Percentiles rank a stretch among this genome's conserved stretches.
These are phyloP conservation scores for Ictalurus furcatus DNA, from an alignment of 2,113 vertebrate species.

Conservation along the genomic window DNA sequence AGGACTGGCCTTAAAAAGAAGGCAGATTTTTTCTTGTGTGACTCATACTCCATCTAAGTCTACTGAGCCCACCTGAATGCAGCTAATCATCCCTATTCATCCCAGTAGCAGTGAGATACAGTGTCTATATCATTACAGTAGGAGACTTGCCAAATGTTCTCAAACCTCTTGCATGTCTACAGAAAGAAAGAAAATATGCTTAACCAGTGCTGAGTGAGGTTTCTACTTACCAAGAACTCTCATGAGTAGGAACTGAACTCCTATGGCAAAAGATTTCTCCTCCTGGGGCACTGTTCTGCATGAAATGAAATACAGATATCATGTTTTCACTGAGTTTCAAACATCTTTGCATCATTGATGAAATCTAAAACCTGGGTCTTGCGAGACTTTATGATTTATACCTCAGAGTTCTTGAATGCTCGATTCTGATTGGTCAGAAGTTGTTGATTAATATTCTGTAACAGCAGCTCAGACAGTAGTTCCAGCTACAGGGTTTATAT, in stretches of 20 bases:
- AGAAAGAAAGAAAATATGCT: background rate
- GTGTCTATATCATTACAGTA: background rate
- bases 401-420: too few relatives aligned
- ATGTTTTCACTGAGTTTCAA: background rate
- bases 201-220: background rate
- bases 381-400: background rate
- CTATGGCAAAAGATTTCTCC: slow-evolving; percentile 94
- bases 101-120: background rate
- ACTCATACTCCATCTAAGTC: background rate
- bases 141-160: background rate
- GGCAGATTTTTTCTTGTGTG: background rate
- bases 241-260: slow-evolving; percentile 92
- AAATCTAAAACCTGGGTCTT: background rate
- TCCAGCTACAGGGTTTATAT: background rate
- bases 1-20: slow-evolving; percentile 9
- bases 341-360: background rate
- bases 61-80: background rate
- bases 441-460: background rate
- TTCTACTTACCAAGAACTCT: slow-evolving; percentile 85
- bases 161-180: background rate
- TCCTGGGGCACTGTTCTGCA: slow-evolving; percentile 85
- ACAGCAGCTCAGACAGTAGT: background rate
- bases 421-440: background rate
- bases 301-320: slow-evolving; percentile 19
- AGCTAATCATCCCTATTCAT: background rate